Conservation (phyloP, 1,140 invertebrate species). For the Babylonia areolata region DNA sequence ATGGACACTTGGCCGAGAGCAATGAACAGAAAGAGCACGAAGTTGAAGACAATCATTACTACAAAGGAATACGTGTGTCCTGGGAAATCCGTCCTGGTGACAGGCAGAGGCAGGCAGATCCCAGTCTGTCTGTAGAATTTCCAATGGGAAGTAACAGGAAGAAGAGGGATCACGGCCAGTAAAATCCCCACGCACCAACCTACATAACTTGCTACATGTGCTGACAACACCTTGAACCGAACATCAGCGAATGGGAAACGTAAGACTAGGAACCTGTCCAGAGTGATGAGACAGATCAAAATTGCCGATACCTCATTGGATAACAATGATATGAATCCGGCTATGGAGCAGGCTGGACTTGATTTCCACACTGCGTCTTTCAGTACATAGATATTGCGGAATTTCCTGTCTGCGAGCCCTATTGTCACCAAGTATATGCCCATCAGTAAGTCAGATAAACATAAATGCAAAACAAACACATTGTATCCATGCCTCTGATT, state of each 20-base stretch:
- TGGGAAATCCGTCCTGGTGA: background rate
- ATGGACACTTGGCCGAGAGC: background rate
- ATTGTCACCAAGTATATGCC: constrained; percentile 40
- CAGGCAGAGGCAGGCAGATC: background rate
- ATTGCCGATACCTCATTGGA: constrained; percentile 41
- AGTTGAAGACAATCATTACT: background rate
- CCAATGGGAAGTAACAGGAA: background rate
- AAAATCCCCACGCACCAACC: constrained; percentile 20
- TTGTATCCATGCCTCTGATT: constrained; percentile 26
- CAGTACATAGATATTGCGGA: constrained; percentile 54
- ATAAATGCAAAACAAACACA: constrained; percentile 53
- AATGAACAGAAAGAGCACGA: background rate
- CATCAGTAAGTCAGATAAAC: constrained; percentile 44
- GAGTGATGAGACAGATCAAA: constrained; percentile 54
- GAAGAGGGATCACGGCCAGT: background rate
- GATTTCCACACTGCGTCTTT: constrained; percentile 31
- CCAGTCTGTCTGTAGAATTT: background rate
- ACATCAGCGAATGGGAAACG: constrained; percentile 3
- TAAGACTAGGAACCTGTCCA: constrained; percentile 38
- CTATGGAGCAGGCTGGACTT: constrained; percentile 18
- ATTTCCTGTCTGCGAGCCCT: constrained; percentile 35
- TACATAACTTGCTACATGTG: constrained; percentile 11
- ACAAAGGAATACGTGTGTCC: constrained; percentile 2
- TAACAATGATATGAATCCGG: constrained; percentile 39
- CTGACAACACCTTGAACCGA: background rate